Evolutionary conservation across 2,888 invertebrate species (phyloP), one percentile per base, ranked within the genome.

Genomic region (Plebejus anna): DNA sequence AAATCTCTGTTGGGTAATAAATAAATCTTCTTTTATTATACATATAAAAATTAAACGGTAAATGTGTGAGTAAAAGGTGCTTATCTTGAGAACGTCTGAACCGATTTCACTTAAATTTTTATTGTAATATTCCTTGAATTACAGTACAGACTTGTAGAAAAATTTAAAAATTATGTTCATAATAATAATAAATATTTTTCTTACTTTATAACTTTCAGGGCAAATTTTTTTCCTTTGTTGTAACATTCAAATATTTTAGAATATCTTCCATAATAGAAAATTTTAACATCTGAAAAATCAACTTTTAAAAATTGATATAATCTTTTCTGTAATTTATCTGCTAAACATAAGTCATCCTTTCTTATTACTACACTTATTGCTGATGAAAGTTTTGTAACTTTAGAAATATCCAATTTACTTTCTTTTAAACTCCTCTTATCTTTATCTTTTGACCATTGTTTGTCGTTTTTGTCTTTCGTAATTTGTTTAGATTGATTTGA

Each of bases 151-250:
- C 0, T 42, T 42, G 42, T 47, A 47, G 11, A 9, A 47, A 47
- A 47, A 47, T 11, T 47, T 11, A 2, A 47, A 47, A 47, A 47
- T 2, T 47, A 11, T 47, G 47, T 47, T 57, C 0, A 16, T 1
- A 32, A 78, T 78, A 77, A 77, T 79, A 80, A 75, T 22, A 16
- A 59, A 75, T 59, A 73, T 75, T 75, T 38, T 76, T 85, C 86
- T 78, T 84, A 88, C 89, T 78, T 83, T 70, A 83, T 75, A 42
- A 85, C 77, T 82, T 90, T 90, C 5, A 87, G 76, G 1, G 85
- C 85, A 78, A 82, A 87, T 22, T 75, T 70, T 75, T 80, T 22
- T 36, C 84, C 84, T 47, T 57, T 76, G 1, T 85, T 81, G 76
- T 79, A 80, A 77, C 84, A 88, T 76, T 82, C 81, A 76, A 83